Evolutionary conservation across 2,113 vertebrate genomes (phyloP).

Genomic region (Balaenoptera acutorostrata): DNA sequence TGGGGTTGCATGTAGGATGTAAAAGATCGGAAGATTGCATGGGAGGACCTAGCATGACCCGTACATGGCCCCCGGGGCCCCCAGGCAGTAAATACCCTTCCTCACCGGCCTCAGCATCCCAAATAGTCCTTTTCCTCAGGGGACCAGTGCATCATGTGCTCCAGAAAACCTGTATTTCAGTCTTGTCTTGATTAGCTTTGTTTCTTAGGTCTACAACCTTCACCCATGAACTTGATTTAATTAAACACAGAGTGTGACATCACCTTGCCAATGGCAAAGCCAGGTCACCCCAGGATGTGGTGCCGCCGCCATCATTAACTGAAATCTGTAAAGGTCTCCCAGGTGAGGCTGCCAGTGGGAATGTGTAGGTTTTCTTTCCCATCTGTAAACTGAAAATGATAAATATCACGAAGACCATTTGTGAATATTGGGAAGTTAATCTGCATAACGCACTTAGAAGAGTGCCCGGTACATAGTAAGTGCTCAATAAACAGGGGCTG

Average conservation of each 20-base stretch:
- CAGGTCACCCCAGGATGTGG: background rate
- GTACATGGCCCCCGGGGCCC: accelerated
- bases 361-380: background rate
- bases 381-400: background rate
- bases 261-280: background rate
- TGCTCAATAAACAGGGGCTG: accelerated
- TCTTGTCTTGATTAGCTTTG: background rate
- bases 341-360: background rate
- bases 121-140: background rate
- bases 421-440: background rate
- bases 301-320: accelerated
- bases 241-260: background rate
- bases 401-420: accelerated
- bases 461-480: background rate
- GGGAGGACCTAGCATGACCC: background rate
- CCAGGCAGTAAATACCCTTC: background rate
- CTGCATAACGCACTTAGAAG: background rate
- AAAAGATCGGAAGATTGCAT: background rate
- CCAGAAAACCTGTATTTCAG: background rate
- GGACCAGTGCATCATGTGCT: accelerated
- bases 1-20: background rate
- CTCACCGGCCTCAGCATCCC: background rate
- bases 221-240: background rate
- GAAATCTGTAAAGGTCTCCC: background rate
- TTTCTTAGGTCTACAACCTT: background rate